A percentile compares a stretch with the other conserved stretches of the same genome.
These are phyloP conservation scores for Leptinotarsa undecemlineata DNA, from an alignment of 1,140 invertebrate species.

Conservation along the genomic window DNA sequence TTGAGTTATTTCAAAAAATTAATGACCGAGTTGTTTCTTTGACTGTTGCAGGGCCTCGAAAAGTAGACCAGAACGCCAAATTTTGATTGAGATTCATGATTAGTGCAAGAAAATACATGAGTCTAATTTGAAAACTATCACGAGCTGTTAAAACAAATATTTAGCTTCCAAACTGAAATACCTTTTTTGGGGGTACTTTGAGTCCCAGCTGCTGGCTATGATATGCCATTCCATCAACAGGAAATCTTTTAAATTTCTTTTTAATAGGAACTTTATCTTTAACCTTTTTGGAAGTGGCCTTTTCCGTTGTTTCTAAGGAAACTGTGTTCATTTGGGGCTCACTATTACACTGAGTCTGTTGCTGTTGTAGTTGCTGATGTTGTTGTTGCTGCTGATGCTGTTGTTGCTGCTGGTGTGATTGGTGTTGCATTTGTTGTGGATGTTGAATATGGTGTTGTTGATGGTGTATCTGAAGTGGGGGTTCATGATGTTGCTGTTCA, in stretches of 20 bases:
- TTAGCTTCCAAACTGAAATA: background rate
- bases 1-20: no score
- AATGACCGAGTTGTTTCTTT: no score
- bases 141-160: no score
- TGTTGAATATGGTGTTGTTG: background rate
- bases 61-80: no score
- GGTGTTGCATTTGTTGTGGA: background rate
- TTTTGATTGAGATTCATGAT: no score
- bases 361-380: background rate
- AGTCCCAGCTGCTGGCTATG: conserved; percentile 21
- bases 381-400: background rate
- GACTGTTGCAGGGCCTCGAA: no score
- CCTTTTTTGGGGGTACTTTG: conserved; percentile 17
- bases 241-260: conserved; percentile 17
- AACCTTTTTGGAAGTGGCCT: background rate
- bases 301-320: background rate
- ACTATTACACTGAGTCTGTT: background rate
- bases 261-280: background rate
- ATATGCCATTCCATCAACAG: conserved; percentile 15
- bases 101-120: no score
- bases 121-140: no score
- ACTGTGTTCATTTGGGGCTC: background rate
- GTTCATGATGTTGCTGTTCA: background rate
- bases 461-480: background rate
- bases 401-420: background rate